A percentile compares a stretch with the other conserved stretches of the same genome.
These are phyloP conservation scores for Halichondria panicea DNA, from an alignment of 37 sponge, comb jelly and placozoan genomes.

Conservation along the genomic window DNA sequence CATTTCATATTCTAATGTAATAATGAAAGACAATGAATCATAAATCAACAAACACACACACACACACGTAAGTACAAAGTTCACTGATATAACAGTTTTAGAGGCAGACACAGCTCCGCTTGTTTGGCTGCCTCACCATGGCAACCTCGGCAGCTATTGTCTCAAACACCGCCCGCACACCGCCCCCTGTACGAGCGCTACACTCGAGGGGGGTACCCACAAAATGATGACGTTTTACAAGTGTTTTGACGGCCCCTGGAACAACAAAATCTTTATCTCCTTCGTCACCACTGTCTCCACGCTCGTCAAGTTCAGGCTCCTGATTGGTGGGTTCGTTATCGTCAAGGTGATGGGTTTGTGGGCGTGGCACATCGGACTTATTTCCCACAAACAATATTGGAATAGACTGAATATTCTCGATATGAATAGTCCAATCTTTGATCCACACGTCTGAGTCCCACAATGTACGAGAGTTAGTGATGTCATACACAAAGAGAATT, in stretches of 20 bases:
- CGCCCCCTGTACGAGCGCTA: conserved; percentile 8
- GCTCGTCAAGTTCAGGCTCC: neutral
- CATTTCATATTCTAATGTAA: too few species aligned
- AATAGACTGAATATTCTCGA: neutral
- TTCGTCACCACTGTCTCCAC: neutral
- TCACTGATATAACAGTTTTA: neutral
- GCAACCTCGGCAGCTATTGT: too few species aligned
- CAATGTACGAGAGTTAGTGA: neutral
- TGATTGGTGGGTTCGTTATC: neutral
- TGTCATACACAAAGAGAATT: conserved; percentile 16
- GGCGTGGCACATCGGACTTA: neutral
- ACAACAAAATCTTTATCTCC: neutral
- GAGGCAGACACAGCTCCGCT: too few species aligned
- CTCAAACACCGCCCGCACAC: conserved; percentile 4
- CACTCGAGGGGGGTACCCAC: conserved; percentile 6
- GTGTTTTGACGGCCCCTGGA: neutral
- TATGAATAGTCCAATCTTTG: conserved; percentile 6
- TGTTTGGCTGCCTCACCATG: too few species aligned
- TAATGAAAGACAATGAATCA: too few species aligned
- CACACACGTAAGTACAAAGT: neutral
- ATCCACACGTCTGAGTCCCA: conserved; percentile 14
- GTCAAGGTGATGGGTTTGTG: neutral
- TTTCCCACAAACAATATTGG: conserved; percentile 24
- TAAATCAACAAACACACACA: neutral
- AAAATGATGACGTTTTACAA: neutral